Base-by-base conservation (phyloP, 1,140 invertebrate genomes). In the Zophobas morio region DNA sequence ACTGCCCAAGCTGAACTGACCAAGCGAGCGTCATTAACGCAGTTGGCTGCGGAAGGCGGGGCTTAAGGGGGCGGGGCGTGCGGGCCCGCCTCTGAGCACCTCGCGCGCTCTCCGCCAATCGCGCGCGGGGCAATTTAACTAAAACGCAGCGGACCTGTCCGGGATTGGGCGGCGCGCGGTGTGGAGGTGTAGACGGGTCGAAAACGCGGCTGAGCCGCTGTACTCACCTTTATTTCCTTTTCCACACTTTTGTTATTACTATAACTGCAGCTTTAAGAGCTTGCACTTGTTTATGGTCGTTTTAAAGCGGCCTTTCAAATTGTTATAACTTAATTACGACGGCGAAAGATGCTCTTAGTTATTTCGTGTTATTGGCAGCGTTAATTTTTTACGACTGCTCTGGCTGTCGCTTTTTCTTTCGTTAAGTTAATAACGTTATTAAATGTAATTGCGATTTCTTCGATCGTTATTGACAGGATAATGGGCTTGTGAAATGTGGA, bases 261-360 rank as follows among this genome's bases (percentile, higher is more conserved):
- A 79, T 82, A 83, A 83, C 81, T 82, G 78, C 78, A 73, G 78
- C 75, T 83, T 83, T 81, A 80, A 84, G 82, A 82, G 80, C 80
- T 85, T 84, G 83, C 83, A 83, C 82, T 81, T 78, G 77, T 84
- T 83, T 84, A 82, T 81, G 78, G 81, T 81, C 80, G 77, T 83
- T 81, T 84, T 81, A 83, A 84, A 82, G 74, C 73, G 77, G 75
- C 75, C 79, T 77, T 81, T 81, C 73, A 84, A 83, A 83, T 84
- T 84, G 82, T 84, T 85, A 82, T 84, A 82, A 82, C 81, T 85
- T 83, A 85, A 84, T 85, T 84, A 84, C 51, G 77, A 80, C 79
- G 60, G 51, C 47, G 60, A 71, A 70, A 63, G 66, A 72, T 77
- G 49, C 73, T 77, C 70, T 77, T 78, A 71, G 75, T 77, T 79